Conservation (phyloP, 2,113 vertebrate species). For the Percina caprodes region DNA sequence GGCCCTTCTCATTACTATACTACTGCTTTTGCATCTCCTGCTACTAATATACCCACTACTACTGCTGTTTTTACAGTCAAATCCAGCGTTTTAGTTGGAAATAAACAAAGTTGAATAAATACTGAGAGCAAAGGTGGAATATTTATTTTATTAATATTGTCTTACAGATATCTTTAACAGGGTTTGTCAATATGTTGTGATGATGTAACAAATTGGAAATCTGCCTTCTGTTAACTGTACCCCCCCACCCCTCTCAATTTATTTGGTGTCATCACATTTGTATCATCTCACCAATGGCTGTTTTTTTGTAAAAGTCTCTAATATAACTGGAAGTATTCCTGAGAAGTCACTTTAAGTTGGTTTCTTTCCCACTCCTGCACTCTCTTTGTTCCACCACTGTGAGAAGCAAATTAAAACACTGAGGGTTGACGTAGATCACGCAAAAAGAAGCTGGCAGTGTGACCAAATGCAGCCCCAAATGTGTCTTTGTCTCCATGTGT, state of each 20-base stretch:
- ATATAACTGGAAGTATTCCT: slow-evolving; percentile 77
- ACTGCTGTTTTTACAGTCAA: slow-evolving; percentile 80
- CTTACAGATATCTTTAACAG: slow-evolving; percentile 71
- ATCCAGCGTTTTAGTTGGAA: slow-evolving; percentile 88
- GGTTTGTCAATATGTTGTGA: slow-evolving; percentile 64
- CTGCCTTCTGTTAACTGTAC: slow-evolving; percentile 64
- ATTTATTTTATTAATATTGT: slow-evolving; percentile 83
- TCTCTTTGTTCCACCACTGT: slow-evolving; percentile 51
- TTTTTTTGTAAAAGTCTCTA: slow-evolving; percentile 5
- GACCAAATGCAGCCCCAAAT: background rate
- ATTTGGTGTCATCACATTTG: slow-evolving; percentile 46
- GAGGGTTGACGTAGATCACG: slow-evolving; percentile 8
- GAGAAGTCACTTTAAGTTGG: slow-evolving; percentile 54
- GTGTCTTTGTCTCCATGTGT: background rate
- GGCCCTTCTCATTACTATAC: slow-evolving; percentile 72
- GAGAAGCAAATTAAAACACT: slow-evolving; percentile 43
- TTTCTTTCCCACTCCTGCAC: slow-evolving; percentile 65
- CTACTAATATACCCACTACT: slow-evolving; percentile 83
- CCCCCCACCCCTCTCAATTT: slow-evolving; percentile 22
- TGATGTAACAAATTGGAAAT: slow-evolving; percentile 66
- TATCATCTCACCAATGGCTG: slow-evolving; percentile 62
- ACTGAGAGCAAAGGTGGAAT: slow-evolving; percentile 76
- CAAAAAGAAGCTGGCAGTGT: slow-evolving; percentile 5
- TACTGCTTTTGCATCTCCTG: slow-evolving; percentile 84
- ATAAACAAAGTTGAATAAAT: slow-evolving; percentile 68